phyloP scores from a whole-genome alignment of 2,888 invertebrate species.

The Thelaira solivaga region DNA sequence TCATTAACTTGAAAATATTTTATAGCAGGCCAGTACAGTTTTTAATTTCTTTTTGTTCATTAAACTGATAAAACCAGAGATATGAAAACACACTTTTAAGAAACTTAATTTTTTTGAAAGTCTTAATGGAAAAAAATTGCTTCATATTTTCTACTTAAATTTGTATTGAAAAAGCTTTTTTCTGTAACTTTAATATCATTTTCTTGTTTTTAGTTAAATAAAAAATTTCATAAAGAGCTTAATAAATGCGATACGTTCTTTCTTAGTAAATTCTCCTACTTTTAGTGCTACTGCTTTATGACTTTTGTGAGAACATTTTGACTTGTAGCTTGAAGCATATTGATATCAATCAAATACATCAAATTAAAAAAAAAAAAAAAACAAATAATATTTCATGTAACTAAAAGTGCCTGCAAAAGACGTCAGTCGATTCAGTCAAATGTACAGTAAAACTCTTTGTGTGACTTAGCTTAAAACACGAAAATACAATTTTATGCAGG shows the following conservation, averaged over 20 bases:
- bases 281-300: neutral
- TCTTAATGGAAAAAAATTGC: no score
- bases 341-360: conserved; percentile 17
- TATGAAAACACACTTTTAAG: no score
- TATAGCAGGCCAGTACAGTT: no score
- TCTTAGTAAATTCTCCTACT: neutral
- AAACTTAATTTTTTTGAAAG: no score
- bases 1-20: no score
- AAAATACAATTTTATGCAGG: conserved; percentile 32
- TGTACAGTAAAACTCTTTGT: conserved; percentile 25
- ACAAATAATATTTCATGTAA: neutral
- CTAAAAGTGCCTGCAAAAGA: conserved; percentile 2
- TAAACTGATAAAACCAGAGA: no score
- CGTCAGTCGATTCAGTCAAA: neutral
- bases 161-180: no score
- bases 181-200: no score
- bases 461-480: conserved; percentile 15
- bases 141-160: no score
- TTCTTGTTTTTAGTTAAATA: no score
- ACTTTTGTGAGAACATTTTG: neutral
- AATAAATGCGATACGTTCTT: conserved; percentile 18
- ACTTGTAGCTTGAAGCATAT: neutral
- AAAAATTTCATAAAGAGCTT: no score
- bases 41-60: no score
- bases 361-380: neutral